phyloP scores from a whole-genome alignment of 2,888 invertebrate species.

The Hirtodrosophila duncani region DNA sequence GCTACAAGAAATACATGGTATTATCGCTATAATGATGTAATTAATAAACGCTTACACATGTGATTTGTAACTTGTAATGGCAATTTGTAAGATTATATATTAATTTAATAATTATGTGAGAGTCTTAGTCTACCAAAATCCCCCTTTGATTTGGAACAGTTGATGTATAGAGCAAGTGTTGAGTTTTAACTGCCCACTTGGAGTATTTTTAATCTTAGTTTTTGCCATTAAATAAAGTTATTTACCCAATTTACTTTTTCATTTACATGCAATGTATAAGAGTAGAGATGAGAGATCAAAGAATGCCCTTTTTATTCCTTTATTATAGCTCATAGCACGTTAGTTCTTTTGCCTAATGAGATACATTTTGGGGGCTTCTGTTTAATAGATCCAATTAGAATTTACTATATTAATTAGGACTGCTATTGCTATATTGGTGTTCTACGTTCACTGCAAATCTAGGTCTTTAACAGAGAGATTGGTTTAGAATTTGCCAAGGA shows the following conservation, averaged over 20 bases:
- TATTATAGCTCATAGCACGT: too few relatives aligned
- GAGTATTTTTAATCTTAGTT: constrained; percentile 1
- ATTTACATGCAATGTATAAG: too few relatives aligned
- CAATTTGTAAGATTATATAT: not conserved
- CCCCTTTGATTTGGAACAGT: not conserved
- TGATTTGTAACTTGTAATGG: not conserved
- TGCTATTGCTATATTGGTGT: too few relatives aligned
- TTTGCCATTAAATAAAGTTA: constrained; percentile 3
- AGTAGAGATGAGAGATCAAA: too few relatives aligned
- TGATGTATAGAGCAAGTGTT: not conserved
- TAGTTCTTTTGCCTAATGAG: too few relatives aligned
- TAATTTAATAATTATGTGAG: not conserved
- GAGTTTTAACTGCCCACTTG: constrained; percentile 11
- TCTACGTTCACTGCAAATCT: too few relatives aligned
- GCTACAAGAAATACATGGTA: constrained; percentile 15
- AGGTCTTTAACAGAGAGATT: too few relatives aligned
- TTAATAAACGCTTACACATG: constrained; percentile 23
- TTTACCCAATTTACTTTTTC: constrained; percentile 12
- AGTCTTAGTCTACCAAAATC: not conserved
- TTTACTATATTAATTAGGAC: too few relatives aligned
- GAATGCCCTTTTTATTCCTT: too few relatives aligned
- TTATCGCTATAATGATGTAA: constrained; percentile 22
- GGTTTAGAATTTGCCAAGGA: too few relatives aligned
- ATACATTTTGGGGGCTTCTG: too few relatives aligned
- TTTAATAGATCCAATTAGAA: too few relatives aligned